phyloP scores from a whole-genome alignment of 92 coral and sea anemone species.

The Epizoanthus illoricatus region DNA sequence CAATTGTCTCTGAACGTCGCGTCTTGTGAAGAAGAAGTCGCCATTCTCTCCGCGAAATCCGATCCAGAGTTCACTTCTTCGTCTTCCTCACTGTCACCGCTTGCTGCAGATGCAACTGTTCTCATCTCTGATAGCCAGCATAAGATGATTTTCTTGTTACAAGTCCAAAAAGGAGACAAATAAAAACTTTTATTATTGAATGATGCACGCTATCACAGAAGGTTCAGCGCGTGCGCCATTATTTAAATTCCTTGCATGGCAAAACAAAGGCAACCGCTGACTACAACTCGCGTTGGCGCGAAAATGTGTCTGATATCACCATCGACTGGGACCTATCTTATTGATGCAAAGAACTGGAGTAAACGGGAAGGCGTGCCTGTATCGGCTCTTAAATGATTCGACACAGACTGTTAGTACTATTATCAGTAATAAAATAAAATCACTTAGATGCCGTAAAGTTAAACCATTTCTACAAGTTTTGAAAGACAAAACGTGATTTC shows the following conservation, averaged over 20 bases:
- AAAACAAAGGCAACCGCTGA: constrained; percentile 61
- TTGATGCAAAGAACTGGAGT: no score
- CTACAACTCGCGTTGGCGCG: constrained; percentile 30
- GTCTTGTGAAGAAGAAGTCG: constrained; percentile 73
- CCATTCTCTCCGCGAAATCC: constrained; percentile 54
- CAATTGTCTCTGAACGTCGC: constrained; percentile 88
- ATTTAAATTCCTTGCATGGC: constrained; percentile 99
- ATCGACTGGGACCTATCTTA: no score
- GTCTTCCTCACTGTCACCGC: constrained; percentile 67
- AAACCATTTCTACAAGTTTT: no score
- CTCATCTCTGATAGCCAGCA: constrained; percentile 68
- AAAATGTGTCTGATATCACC: not conserved
- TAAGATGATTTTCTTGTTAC: constrained; percentile 59
- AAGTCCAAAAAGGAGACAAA: constrained; percentile 63
- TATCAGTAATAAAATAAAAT: no score
- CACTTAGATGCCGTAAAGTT: no score
- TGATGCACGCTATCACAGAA: constrained; percentile 85
- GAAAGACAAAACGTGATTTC: no score
- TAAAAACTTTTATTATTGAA: constrained; percentile 85
- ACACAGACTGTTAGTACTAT: no score
- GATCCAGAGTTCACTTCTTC: constrained; percentile 62
- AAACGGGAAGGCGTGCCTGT: no score
- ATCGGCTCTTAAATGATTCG: no score
- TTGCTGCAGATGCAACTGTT: constrained; percentile 64
- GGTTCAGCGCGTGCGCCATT: constrained; percentile 99